phyloP scores from a whole-genome alignment of 2,113 vertebrate species.

The Carollia perspicillata region DNA sequence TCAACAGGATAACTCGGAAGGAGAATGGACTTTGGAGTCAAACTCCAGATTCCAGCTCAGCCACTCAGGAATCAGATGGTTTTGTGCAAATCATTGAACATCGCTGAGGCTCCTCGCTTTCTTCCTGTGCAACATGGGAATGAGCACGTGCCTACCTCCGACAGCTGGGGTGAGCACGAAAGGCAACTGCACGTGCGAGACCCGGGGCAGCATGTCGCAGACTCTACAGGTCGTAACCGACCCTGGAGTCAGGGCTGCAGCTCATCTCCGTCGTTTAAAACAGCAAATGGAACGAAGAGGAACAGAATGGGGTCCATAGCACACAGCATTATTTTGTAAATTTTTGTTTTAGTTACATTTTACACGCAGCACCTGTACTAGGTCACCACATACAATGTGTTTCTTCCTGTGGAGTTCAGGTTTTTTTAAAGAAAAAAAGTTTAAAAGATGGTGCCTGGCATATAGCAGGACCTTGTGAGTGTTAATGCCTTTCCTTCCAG shows the following conservation, averaged over 20 bases:
- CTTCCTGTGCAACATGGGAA: not conserved
- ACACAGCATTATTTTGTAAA: not conserved
- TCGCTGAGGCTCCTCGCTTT: not conserved
- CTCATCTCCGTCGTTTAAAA: not conserved
- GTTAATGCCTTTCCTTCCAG: too few species aligned
- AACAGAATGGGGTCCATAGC: not conserved
- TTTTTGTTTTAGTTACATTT: not conserved
- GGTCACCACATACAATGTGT: too few species aligned
- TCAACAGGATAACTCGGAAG: not conserved
- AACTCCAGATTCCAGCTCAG: not conserved
- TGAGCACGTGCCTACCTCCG: not conserved
- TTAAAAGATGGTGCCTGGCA: too few species aligned
- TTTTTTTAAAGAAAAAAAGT: too few species aligned
- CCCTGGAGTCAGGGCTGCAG: not conserved
- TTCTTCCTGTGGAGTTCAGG: too few species aligned
- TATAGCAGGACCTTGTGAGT: too few species aligned
- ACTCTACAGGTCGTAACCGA: not conserved
- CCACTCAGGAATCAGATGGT: not conserved
- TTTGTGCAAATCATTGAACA: not conserved
- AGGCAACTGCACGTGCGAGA: fast-evolving
- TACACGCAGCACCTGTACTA: not conserved
- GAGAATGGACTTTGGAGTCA: not conserved
- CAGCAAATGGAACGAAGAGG: not conserved
- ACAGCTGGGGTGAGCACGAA: too few species aligned
- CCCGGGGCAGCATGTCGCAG: not conserved